A percentile compares a stretch with the other conserved stretches of the same genome.
Evolutionary conservation across 2,113 vertebrate species (phyloP).

Genomic region (Misgurnus anguillicaudatus): DNA sequence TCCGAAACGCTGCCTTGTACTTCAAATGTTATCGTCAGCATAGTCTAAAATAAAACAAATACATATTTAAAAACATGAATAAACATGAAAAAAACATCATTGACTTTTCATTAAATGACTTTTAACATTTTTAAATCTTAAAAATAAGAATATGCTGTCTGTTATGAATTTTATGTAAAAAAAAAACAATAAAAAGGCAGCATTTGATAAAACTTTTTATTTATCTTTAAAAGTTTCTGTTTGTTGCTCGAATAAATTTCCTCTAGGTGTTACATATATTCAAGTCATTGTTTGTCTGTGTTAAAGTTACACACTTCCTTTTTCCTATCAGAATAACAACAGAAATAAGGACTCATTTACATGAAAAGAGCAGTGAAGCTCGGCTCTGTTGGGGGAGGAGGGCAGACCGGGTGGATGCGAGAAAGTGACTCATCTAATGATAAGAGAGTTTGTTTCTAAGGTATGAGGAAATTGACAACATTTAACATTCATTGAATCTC

Average conservation of each 20-base stretch:
- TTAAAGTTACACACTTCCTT: slow-evolving; percentile 80
- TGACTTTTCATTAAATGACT: too few relatives aligned
- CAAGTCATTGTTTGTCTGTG: slow-evolving; percentile 74
- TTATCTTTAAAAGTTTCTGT: slow-evolving; percentile 35
- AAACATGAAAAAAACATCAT: neutral
- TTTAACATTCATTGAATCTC: slow-evolving; percentile 13
- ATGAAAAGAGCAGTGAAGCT: slow-evolving; percentile 75
- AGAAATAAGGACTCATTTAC: slow-evolving; percentile 76
- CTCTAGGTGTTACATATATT: slow-evolving; percentile 70
- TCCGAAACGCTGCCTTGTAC: slow-evolving; percentile 82
- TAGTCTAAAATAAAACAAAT: slow-evolving; percentile 72
- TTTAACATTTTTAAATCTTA: neutral
- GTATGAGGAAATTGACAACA: slow-evolving; percentile 26
- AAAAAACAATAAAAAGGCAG: neutral
- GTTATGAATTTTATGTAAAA: neutral
- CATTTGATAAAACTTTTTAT: neutral
- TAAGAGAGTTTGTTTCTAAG: slow-evolving; percentile 35
- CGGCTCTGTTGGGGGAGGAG: slow-evolving; percentile 28
- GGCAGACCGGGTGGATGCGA: slow-evolving; percentile 61
- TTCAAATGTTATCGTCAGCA: slow-evolving; percentile 93
- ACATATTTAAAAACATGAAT: neutral
- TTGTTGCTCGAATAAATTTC: slow-evolving; percentile 50
- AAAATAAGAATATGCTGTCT: neutral
- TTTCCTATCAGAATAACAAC: slow-evolving; percentile 81
- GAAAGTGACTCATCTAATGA: slow-evolving; percentile 70